Conservation (phyloP, 2,797 vertebrate genomes). For the Myotis myotis region DNA sequence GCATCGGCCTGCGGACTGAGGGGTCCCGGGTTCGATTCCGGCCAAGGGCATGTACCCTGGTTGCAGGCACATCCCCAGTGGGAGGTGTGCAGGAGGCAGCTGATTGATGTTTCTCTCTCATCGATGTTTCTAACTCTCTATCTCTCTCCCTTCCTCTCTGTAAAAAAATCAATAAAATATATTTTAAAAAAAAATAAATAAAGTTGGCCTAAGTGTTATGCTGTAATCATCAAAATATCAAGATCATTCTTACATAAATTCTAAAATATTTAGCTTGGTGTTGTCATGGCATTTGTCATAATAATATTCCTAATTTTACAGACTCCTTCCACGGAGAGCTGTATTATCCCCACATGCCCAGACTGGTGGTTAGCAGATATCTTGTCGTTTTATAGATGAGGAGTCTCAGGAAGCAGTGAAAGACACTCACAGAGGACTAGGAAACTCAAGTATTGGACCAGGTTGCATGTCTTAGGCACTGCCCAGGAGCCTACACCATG, state of each 20-base stretch:
- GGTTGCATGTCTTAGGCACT: not conserved
- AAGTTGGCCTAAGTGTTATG: not conserved
- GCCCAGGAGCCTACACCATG: not conserved
- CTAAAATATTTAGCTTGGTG: not conserved
- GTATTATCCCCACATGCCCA: not conserved
- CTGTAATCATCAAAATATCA: not conserved
- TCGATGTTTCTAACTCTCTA: too few relatives aligned
- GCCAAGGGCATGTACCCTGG: too few relatives aligned
- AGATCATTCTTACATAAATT: not conserved
- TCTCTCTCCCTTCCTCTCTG: too few relatives aligned
- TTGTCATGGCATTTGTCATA: not conserved
- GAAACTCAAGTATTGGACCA: not conserved
- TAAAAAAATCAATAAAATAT: too few relatives aligned
- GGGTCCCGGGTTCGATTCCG: too few relatives aligned
- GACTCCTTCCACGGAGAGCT: not conserved
- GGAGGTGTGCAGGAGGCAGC: too few relatives aligned
- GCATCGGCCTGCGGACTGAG: too few relatives aligned
- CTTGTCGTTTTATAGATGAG: not conserved
- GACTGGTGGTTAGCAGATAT: not conserved
- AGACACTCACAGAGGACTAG: not conserved
- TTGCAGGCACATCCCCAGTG: too few relatives aligned
- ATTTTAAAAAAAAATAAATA: too few relatives aligned
- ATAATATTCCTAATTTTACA: not conserved
- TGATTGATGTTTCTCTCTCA: too few relatives aligned
- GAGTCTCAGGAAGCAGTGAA: not conserved